These are phyloP conservation scores for Fulica atra DNA, from an alignment of 2,113 vertebrate species.

Conservation along the genomic window DNA sequence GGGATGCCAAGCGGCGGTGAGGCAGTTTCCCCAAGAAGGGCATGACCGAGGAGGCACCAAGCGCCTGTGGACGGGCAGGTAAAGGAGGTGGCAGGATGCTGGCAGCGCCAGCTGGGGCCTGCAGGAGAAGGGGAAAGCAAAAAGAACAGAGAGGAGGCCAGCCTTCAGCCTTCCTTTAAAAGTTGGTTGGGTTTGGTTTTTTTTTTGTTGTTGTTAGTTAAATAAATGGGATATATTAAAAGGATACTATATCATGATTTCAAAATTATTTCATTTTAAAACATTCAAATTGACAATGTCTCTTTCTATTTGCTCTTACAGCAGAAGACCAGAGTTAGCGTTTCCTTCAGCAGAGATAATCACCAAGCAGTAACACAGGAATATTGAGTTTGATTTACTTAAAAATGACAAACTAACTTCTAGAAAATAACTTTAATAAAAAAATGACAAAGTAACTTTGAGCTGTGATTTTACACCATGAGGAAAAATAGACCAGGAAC, in stretches of 20 bases:
- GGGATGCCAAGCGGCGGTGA: neutral
- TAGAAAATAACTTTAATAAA: neutral
- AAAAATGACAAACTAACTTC: slow-evolving; percentile 30
- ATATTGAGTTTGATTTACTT: slow-evolving; percentile 23
- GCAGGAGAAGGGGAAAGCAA: neutral
- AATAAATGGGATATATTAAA: neutral
- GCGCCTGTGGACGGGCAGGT: neutral
- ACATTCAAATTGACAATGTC: slow-evolving; percentile 38
- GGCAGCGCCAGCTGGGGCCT: neutral
- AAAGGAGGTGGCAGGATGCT: neutral
- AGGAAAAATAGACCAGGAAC: neutral
- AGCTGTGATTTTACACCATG: neutral
- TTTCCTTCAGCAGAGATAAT: slow-evolving; percentile 7
- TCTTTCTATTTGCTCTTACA: neutral
- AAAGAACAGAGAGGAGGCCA: neutral
- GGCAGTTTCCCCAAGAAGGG: neutral
- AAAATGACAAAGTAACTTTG: neutral
- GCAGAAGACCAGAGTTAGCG: neutral
- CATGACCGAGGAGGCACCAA: neutral
- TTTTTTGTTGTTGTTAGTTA: neutral
- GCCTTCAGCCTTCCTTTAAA: neutral
- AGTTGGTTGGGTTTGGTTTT: no score
- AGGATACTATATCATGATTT: neutral
- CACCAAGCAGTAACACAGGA: neutral
- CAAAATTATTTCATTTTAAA: neutral